phyloP scores from a whole-genome alignment of 2,797 vertebrate genomes.

The Fringilla coelebs region DNA sequence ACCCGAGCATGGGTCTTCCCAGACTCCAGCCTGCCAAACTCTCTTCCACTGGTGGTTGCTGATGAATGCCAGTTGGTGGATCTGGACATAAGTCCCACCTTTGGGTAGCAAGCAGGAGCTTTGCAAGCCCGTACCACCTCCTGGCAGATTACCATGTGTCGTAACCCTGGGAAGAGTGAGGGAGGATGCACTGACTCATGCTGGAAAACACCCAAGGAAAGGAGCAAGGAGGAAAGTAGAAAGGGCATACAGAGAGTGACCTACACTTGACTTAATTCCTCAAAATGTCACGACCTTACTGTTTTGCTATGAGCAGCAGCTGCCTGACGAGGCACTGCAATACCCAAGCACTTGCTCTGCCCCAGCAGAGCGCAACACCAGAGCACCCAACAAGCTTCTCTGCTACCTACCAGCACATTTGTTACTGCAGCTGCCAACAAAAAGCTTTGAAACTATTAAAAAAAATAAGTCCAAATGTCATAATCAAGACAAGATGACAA shows the following conservation, averaged over 20 bases:
- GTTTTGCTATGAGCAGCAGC: background rate
- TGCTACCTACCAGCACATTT: background rate
- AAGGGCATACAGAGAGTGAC: background rate
- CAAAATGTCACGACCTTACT: background rate
- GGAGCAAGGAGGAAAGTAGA: background rate
- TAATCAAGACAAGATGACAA: background rate
- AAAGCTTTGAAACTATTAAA: background rate
- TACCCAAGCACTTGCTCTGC: accelerated
- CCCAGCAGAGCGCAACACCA: background rate
- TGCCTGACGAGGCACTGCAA: background rate
- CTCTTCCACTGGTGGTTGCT: background rate
- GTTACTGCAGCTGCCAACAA: background rate
- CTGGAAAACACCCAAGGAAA: background rate
- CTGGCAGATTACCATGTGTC: background rate
- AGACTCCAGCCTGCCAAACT: background rate
- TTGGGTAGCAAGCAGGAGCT: background rate
- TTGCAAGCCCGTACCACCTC: background rate
- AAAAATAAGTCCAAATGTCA: background rate
- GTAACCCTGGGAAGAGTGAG: background rate
- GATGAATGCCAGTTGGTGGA: background rate
- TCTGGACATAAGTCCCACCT: background rate
- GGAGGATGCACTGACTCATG: background rate
- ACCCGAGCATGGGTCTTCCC: accelerated
- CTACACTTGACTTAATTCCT: background rate
- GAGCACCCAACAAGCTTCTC: background rate